Percentiles rank a stretch among this genome's conserved stretches.
Evolutionary conservation across 2,797 vertebrate genomes (phyloP).

Genomic region (Psittacula echo): DNA sequence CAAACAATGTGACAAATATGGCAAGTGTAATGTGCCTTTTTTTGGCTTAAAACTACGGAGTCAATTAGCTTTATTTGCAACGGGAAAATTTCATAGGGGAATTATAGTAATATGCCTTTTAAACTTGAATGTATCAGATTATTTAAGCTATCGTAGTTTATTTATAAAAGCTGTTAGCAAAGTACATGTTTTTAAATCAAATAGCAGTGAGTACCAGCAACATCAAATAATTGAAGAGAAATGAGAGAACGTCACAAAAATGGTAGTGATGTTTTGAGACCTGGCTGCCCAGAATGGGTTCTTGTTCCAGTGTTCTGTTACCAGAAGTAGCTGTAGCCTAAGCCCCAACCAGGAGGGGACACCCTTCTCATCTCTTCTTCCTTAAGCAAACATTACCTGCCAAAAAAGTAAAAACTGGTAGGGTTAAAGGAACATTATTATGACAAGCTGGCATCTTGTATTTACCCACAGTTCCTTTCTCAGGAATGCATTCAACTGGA

Average conservation of each 20-base stretch:
- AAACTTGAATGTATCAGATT: not conserved
- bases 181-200: not conserved
- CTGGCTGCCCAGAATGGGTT: not conserved
- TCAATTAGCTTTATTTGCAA: not conserved
- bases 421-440: conserved; percentile 36
- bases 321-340: not conserved
- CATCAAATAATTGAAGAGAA: not conserved
- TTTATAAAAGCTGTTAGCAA: not conserved
- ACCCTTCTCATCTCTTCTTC: conserved; percentile 23
- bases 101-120: not conserved
- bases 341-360: not conserved
- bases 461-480: conserved; percentile 30
- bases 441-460: conserved; percentile 45
- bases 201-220: not conserved
- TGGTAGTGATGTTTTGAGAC: conserved; percentile 14
- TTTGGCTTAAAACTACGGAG: not conserved
- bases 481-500: not conserved
- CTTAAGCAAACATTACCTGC: conserved; percentile 55
- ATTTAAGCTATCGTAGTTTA: not conserved
- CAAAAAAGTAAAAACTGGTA: conserved; percentile 30
- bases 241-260: not conserved
- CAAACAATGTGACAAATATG: not conserved
- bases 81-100: not conserved
- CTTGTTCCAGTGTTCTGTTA: not conserved
- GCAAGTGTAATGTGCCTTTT: not conserved